Evolutionary conservation across 53 echinoderm and acorn worm species (phyloP), one percentile per base, ranked within the genome.

Genomic region (Arbacia lixula): DNA sequence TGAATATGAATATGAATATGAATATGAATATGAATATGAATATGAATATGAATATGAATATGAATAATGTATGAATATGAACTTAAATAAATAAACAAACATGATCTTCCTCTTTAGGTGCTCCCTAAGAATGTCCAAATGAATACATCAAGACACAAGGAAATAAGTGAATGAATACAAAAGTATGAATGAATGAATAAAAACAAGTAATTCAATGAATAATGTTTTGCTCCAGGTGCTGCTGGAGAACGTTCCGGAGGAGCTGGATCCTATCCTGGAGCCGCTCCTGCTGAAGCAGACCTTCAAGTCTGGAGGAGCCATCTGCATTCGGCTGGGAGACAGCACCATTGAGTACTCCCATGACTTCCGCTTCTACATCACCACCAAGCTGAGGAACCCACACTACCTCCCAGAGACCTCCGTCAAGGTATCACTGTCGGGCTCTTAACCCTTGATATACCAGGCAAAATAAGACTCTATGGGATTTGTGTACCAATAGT

Each of bases 281-380:
- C 95, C 99, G 10, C 91, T 99, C n/a, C 86, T 99, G 41, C 85
- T 99, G 89, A 99, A 99, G 66, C 99, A 99, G 86, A 99, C 99
- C 46, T 99, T 99, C 78, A 99, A 99, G 69, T 95, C 95, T 50
- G 99, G 99, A 21, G 99, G 99, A 24, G 82, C 82, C 52, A 92
- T 99, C 67, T 99, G 99, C 68, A 99, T 99, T 69, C 86, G 99
- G 27, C 92, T 99, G 2, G 99, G 99, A 41, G 99, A 99, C 85
- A 99, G 99, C 64, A 99, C 99, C 85, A 99, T 99, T 12, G 99
- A 99, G 69, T 99, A 99, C 57, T 99, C 99, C 17, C 99, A 99
- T 26, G 99, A 99, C 76, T 99, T 99, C 87, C 66, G 94, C 22
- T 99, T 99, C 86, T 99, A 99, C 86, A 90, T 99, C 81, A 99